Conservation (phyloP, 2,888 invertebrate genomes). For the Aricia artaxerxes region DNA sequence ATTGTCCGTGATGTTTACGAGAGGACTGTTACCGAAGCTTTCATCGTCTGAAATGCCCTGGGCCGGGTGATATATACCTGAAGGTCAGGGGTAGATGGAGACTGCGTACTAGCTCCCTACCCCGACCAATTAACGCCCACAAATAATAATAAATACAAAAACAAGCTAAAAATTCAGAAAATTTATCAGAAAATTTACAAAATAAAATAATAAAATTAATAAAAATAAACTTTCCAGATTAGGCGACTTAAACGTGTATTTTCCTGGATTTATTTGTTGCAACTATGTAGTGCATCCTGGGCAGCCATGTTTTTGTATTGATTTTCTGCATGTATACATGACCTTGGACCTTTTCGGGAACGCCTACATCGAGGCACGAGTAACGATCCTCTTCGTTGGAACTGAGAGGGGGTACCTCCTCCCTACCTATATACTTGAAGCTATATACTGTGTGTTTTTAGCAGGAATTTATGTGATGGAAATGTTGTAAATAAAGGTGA, state of each 20-base stretch:
- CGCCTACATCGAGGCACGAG: constrained; percentile 6
- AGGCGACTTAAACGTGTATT: background rate
- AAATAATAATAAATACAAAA: background rate
- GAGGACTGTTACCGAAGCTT: background rate
- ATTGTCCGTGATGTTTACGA: background rate
- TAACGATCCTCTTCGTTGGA: background rate
- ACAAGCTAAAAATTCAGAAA: background rate
- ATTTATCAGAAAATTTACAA: background rate
- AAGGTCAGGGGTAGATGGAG: background rate
- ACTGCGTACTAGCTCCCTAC: constrained; percentile 9
- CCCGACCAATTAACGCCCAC: background rate
- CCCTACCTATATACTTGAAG: background rate
- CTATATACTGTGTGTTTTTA: background rate
- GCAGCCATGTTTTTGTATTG: constrained; percentile 15
- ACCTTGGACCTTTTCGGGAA: background rate
- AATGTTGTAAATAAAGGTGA: background rate
- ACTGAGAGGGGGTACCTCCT: background rate
- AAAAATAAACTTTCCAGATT: background rate
- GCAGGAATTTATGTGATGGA: too few species aligned
- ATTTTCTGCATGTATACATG: constrained; percentile 1
- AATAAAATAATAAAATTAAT: background rate
- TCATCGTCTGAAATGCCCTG: background rate
- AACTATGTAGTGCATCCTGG: background rate
- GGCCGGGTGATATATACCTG: background rate
- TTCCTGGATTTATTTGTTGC: background rate